Percentiles rank a stretch among this genome's conserved stretches.
phyloP scores from a whole-genome alignment of 2,888 invertebrate species.

The Tetropium fuscum region DNA sequence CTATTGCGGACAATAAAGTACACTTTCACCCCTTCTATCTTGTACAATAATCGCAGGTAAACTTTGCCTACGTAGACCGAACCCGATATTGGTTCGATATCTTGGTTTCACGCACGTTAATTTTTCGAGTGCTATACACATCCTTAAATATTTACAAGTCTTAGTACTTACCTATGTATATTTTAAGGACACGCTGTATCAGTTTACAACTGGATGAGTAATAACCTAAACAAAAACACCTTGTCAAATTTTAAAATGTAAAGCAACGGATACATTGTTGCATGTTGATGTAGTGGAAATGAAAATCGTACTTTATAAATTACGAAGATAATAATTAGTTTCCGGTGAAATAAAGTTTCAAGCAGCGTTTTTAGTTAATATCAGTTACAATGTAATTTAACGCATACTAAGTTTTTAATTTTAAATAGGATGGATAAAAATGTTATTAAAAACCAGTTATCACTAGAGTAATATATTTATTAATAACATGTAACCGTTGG shows the following conservation, averaged over 20 bases:
- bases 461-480: constrained; percentile 20
- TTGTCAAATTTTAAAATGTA: constrained; percentile 45
- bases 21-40: constrained; percentile 45
- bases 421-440: constrained; percentile 38
- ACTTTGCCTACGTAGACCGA: constrained; percentile 1
- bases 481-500: constrained; percentile 11
- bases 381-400: constrained; percentile 43
- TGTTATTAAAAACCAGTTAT: constrained; percentile 40
- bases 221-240: constrained; percentile 47
- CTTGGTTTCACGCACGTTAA: constrained; percentile 43
- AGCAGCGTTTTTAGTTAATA: constrained; percentile 36
- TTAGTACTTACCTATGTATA: constrained; percentile 44
- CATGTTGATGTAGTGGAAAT: constrained; percentile 15
- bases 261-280: constrained; percentile 42
- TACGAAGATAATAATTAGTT: constrained; percentile 47
- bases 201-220: constrained; percentile 51
- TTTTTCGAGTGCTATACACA: constrained; percentile 39
- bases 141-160: constrained; percentile 34
- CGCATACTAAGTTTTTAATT: constrained; percentile 44
- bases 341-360: constrained; percentile 41
- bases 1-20: constrained; percentile 54
- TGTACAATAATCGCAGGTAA: constrained; percentile 42
- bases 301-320: constrained; percentile 42
- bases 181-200: constrained; percentile 32
- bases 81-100: background rate